Evolutionary conservation across 1,140 invertebrate species (phyloP).

Genomic region (Drosophila arizonae): DNA sequence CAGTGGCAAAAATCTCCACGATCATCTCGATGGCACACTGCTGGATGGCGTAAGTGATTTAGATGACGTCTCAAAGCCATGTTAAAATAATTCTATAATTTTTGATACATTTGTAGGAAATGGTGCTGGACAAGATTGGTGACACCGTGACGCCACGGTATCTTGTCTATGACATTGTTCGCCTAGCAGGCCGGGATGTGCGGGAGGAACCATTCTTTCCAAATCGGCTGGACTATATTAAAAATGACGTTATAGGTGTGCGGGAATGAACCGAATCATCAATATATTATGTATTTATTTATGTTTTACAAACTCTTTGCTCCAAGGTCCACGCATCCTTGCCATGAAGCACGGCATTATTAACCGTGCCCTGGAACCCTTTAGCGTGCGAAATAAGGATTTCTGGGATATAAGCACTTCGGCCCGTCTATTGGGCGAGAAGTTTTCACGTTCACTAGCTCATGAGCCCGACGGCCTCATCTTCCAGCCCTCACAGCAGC

Average conservation of each 20-base stretch:
- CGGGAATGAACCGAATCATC: background rate
- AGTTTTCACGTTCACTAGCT: conserved; percentile 92
- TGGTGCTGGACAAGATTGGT: conserved; percentile 95
- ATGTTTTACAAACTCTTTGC: background rate
- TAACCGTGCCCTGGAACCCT: conserved; percentile 91
- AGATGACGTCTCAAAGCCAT: too few relatives aligned
- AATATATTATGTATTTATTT: too few relatives aligned
- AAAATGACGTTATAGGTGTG: conserved; percentile 86
- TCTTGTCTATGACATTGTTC: conserved; percentile 97
- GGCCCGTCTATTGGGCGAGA: conserved; percentile 89
- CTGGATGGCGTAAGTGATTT: conserved; percentile 89
- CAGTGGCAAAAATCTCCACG: conserved; percentile 87
- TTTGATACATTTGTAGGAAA: conserved; percentile 85
- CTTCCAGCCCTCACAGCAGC: conserved; percentile 95
- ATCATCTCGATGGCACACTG: conserved; percentile 92
- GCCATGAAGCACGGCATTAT: conserved; percentile 91
- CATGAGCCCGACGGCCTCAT: conserved; percentile 99
- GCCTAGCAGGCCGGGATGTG: conserved; percentile 91
- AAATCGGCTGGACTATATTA: conserved; percentile 90
- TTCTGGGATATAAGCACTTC: conserved; percentile 93
- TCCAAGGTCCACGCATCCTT: conserved; percentile 85
- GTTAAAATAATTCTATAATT: background rate
- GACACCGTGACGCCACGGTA: conserved; percentile 92
- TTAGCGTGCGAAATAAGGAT: conserved; percentile 92
- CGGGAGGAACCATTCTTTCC: conserved; percentile 90